Conservation (phyloP, 1,140 invertebrate genomes). For the Drosophila paulistorum region DNA sequence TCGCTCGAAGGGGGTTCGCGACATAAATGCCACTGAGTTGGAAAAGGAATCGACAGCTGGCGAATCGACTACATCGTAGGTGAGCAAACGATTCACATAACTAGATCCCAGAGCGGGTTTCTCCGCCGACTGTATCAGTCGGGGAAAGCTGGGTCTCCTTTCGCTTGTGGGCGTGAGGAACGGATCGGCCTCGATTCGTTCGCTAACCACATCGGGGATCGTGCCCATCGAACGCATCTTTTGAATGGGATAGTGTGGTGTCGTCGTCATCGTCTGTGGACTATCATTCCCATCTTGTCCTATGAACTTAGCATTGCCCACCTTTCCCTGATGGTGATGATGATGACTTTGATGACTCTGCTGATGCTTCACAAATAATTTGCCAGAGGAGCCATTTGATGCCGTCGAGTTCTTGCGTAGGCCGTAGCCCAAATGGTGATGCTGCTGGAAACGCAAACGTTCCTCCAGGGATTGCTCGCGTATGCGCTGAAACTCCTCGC, state of each 20-base stretch:
- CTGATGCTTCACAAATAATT: slow-evolving; percentile 68
- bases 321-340: slow-evolving; percentile 54
- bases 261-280: slow-evolving; percentile 29
- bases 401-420: slow-evolving; percentile 68
- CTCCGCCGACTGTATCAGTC: slow-evolving; percentile 66
- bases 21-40: slow-evolving; percentile 61
- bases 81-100: slow-evolving; percentile 62
- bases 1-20: slow-evolving; percentile 77
- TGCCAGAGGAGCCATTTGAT: slow-evolving; percentile 65
- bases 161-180: slow-evolving; percentile 77
- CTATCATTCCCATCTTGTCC: slow-evolving; percentile 68
- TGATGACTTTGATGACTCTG: slow-evolving; percentile 36
- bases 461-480: slow-evolving; percentile 63
- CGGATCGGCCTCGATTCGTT: slow-evolving; percentile 74
- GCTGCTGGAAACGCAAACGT: slow-evolving; percentile 61
- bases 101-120: slow-evolving; percentile 50
- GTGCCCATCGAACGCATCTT: slow-evolving; percentile 82
- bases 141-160: slow-evolving; percentile 62
- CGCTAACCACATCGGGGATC: slow-evolving; percentile 75
- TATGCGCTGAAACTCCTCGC: slow-evolving; percentile 73
- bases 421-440: slow-evolving; percentile 33
- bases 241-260: slow-evolving; percentile 73
- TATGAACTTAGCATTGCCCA: slow-evolving; percentile 82
- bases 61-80: slow-evolving; percentile 72
- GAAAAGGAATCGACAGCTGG: slow-evolving; percentile 38